A percentile compares a stretch with the other conserved stretches of the same genome.
Conservation (phyloP, 2,113 vertebrate genomes). For the Stomatorhinus ivindoensis region DNA sequence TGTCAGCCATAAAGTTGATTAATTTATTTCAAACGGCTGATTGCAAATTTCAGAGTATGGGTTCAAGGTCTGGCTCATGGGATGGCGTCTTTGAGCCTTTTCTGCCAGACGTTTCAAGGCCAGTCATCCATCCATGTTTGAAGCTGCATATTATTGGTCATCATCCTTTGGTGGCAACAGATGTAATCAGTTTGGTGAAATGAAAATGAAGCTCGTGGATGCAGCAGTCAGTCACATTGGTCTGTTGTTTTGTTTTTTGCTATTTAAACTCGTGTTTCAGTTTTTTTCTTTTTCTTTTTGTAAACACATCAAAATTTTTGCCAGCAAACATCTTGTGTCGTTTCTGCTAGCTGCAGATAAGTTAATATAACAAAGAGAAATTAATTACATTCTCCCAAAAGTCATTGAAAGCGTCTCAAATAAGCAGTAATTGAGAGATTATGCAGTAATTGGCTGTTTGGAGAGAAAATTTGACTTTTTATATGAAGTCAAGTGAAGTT, state of each 20-base stretch:
- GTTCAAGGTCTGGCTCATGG: background rate
- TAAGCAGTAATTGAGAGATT: background rate
- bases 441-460: background rate
- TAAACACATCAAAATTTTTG: background rate
- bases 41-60: background rate
- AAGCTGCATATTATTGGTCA: background rate
- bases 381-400: background rate
- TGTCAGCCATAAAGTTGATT: background rate
- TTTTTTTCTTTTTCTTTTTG: background rate
- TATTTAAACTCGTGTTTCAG: background rate
- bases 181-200: background rate
- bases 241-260: background rate
- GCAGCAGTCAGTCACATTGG: background rate
- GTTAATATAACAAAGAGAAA: background rate
- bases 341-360: background rate
- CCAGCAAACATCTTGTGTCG: background rate
- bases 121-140: background rate
- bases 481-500: background rate
- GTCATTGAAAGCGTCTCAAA: background rate
- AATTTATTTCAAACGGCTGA: background rate
- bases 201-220: background rate
- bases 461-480: background rate
- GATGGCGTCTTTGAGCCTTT: background rate
- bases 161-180: background rate
- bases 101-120: background rate